A percentile compares a stretch with the other conserved stretches of the same genome.
Evolutionary conservation across 2,797 vertebrate species (phyloP).

Genomic region (Leptodactylus fallax): DNA sequence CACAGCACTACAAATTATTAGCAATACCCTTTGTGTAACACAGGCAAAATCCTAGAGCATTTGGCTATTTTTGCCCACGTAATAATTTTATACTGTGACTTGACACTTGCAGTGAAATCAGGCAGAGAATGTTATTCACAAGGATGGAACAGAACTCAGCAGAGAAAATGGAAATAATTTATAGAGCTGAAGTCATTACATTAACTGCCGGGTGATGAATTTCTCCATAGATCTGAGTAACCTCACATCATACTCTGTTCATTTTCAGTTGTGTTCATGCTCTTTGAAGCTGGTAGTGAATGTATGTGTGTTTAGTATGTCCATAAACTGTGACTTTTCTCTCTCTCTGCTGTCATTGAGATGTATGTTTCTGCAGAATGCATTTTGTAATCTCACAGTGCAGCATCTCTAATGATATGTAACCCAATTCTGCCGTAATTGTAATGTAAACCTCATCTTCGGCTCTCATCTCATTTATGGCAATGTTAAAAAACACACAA

Average conservation of each 20-base stretch:
- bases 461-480: not conserved
- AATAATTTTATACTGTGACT: conserved; percentile 52
- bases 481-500: not conserved
- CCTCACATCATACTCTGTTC: conserved; percentile 30
- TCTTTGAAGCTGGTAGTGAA: conserved; percentile 22
- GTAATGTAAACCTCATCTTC: not conserved
- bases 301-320: conserved; percentile 23
- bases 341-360: not conserved
- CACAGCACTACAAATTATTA: conserved; percentile 24
- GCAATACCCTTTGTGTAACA: conserved; percentile 23
- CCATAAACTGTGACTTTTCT: conserved; percentile 21
- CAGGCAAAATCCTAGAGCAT: conserved; percentile 42
- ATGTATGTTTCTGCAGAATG: conserved; percentile 12
- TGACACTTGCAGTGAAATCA: conserved; percentile 56
- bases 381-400: not conserved
- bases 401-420: not conserved
- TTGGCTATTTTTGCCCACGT: conserved; percentile 55
- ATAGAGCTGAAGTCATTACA: conserved; percentile 51
- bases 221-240: conserved; percentile 49
- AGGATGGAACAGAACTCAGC: conserved; percentile 44
- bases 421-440: not conserved
- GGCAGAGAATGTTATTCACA: conserved; percentile 50
- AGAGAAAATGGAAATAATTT: conserved; percentile 57
- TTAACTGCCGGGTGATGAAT: conserved; percentile 51
- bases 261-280: conserved; percentile 13